Percentiles rank a stretch among this genome's conserved stretches.
Evolutionary conservation across 2,113 vertebrate genomes (phyloP).

Genomic region (Pitta sordida): DNA sequence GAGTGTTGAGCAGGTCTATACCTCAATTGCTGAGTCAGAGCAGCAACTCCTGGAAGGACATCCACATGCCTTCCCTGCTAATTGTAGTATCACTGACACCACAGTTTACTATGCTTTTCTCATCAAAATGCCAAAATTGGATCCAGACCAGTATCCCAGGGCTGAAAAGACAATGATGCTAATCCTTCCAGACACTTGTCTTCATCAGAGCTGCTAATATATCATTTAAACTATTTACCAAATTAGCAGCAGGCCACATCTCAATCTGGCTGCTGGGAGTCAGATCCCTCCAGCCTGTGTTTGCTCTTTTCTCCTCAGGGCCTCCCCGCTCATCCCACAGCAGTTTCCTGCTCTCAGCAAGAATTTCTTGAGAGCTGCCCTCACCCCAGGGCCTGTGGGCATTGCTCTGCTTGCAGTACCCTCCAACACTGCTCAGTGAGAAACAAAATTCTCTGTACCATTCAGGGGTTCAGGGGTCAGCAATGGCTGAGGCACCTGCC

Average conservation of each 20-base stretch:
- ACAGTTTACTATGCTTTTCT: neutral
- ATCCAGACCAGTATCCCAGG: neutral
- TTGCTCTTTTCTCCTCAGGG: neutral
- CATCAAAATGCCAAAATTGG: neutral
- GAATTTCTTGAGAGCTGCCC: neutral
- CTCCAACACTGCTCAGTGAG: neutral
- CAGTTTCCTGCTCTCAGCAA: neutral
- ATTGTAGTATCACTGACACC: neutral
- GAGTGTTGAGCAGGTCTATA: neutral
- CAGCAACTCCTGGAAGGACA: neutral
- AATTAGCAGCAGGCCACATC: neutral
- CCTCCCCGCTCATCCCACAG: neutral
- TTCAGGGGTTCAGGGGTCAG: neutral
- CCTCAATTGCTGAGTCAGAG: neutral
- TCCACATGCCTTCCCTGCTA: neutral
- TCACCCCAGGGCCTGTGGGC: neutral
- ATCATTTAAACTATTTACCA: slow-evolving; percentile 1
- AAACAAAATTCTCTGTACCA: neutral
- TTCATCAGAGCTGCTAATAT: neutral
- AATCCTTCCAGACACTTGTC: neutral
- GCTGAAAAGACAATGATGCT: slow-evolving; percentile 7
- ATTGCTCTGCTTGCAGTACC: neutral
- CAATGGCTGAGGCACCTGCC: neutral
- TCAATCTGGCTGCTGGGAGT: neutral
- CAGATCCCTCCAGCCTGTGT: neutral